phyloP scores from a whole-genome alignment of 1,140 invertebrate species.

The Oryctes rhinoceros region DNA sequence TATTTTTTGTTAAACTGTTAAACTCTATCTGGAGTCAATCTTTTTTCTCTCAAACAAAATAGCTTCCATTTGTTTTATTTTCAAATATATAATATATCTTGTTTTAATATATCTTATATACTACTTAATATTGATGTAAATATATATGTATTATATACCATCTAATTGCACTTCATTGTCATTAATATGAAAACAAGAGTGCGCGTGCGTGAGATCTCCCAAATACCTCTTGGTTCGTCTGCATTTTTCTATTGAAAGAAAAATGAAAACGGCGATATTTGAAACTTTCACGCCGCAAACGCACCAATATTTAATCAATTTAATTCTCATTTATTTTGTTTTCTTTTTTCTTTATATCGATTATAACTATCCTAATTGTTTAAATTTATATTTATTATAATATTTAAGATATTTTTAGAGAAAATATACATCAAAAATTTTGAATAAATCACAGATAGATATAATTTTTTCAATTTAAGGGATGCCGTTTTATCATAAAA shows the following conservation, averaged over 20 bases:
- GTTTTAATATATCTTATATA: slow-evolving; percentile 62
- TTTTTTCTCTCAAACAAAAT: slow-evolving; percentile 68
- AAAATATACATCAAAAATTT: slow-evolving; percentile 67
- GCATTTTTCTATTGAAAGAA: too few relatives aligned
- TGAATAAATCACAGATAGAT: slow-evolving; percentile 66
- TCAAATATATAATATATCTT: slow-evolving; percentile 62
- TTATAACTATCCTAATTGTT: slow-evolving; percentile 60
- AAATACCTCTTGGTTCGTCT: not conserved
- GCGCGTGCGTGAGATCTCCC: slow-evolving; percentile 8
- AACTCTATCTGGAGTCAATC: slow-evolving; percentile 67
- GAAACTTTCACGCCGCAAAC: not conserved
- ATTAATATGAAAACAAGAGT: slow-evolving; percentile 57
- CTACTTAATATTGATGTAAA: slow-evolving; percentile 65
- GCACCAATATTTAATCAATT: slow-evolving; percentile 41
- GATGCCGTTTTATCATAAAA: slow-evolving; percentile 43
- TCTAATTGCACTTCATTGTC: slow-evolving; percentile 66
- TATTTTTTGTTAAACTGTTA: slow-evolving; percentile 46
- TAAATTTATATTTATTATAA: slow-evolving; percentile 60
- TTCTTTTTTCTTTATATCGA: slow-evolving; percentile 53
- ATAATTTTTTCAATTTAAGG: slow-evolving; percentile 62
- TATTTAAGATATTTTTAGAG: slow-evolving; percentile 65
- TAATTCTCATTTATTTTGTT: slow-evolving; percentile 44
- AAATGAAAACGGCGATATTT: not conserved
- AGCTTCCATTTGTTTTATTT: slow-evolving; percentile 57
- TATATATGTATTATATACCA: slow-evolving; percentile 65